phyloP scores from a whole-genome alignment of 2,888 invertebrate species.

The Leucoma salicis region DNA sequence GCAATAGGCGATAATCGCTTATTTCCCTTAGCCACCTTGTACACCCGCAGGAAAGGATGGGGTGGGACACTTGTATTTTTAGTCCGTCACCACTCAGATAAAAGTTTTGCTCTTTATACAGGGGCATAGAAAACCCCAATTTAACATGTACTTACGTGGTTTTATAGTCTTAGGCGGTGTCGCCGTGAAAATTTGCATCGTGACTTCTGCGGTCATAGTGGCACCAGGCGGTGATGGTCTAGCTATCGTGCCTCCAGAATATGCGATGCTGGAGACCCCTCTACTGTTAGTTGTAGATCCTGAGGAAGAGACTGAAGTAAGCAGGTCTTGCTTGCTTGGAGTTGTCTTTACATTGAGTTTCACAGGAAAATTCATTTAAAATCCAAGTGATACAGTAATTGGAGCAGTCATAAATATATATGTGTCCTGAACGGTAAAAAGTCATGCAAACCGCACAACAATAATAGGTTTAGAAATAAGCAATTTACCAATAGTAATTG shows the following conservation, averaged over 20 bases:
- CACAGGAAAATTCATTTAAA: slow-evolving; percentile 4
- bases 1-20: no score
- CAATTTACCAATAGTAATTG: no score
- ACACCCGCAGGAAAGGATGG: no score
- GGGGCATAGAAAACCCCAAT: no score
- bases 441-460: no score
- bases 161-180: slow-evolving; percentile 58
- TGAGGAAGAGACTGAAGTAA: slow-evolving; percentile 15
- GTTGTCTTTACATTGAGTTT: slow-evolving; percentile 6
- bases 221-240: slow-evolving; percentile 64
- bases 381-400: slow-evolving; percentile 10
- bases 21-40: no score
- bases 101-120: no score
- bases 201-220: slow-evolving; percentile 66
- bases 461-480: no score
- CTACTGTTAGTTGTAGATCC: slow-evolving; percentile 65
- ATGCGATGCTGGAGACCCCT: slow-evolving; percentile 74
- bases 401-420: neutral
- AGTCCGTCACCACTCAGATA: no score
- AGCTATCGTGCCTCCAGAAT: slow-evolving; percentile 69
- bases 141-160: slow-evolving; percentile 56
- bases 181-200: slow-evolving; percentile 63
- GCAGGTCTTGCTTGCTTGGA: slow-evolving; percentile 9
- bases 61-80: no score
- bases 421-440: no score